Evolutionary conservation across 2,797 vertebrate genomes (phyloP).

Genomic region (Sciurus vulgaris): DNA sequence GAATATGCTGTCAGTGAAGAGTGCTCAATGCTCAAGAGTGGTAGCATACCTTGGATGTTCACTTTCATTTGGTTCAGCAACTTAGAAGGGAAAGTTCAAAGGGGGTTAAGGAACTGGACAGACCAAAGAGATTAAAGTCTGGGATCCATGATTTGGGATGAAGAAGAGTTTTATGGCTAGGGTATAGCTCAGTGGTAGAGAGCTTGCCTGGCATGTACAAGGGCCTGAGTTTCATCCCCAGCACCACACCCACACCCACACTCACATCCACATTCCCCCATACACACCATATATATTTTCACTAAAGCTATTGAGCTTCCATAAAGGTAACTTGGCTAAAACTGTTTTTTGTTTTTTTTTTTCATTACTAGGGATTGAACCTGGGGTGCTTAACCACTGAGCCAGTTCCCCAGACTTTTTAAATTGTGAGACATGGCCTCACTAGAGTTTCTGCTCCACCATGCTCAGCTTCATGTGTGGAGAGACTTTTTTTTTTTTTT

Average conservation of each 20-base stretch:
- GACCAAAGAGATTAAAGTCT: not conserved
- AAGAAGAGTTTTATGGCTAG: not conserved
- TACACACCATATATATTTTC: not conserved
- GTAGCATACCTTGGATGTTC: not conserved
- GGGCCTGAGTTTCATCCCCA: not conserved
- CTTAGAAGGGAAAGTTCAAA: constrained; percentile 13
- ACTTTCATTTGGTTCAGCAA: not conserved
- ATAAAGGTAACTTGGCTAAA: not conserved
- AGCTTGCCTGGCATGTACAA: not conserved
- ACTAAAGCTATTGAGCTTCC: constrained; percentile 16
- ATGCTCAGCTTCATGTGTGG: no score
- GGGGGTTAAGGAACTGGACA: not conserved
- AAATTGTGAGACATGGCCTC: no score
- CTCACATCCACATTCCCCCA: no score
- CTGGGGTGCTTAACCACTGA: no score
- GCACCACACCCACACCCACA: no score
- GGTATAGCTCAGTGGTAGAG: not conserved
- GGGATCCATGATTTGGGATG: not conserved
- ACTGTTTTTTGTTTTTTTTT: not conserved
- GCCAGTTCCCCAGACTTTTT: no score
- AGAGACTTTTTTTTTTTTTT: no score
- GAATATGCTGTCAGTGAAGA: not conserved
- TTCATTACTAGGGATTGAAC: no score
- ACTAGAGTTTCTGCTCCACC: no score
- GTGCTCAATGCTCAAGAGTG: not conserved